Conservation (phyloP, 2,888 invertebrate genomes). For the Euzophera pinguis region DNA sequence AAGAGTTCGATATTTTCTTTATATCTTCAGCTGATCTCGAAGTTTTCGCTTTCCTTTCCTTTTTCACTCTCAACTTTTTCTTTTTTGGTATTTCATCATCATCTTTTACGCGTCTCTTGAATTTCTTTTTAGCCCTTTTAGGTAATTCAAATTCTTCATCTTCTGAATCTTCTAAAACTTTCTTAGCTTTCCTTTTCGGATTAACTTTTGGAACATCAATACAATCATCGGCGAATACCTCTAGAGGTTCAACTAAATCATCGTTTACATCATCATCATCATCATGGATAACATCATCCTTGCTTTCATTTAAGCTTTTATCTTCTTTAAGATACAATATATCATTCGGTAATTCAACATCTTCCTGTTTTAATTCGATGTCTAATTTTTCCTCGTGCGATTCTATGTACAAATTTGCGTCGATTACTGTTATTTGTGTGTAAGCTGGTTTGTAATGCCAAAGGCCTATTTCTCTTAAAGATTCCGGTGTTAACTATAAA, state of each 20-base stretch:
- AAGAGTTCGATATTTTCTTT: not conserved
- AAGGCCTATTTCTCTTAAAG: not conserved
- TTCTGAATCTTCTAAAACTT: not conserved
- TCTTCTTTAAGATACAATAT: conserved; percentile 3
- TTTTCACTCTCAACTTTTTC: not conserved
- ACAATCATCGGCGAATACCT: not conserved
- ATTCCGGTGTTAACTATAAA: not conserved
- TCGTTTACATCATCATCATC: not conserved
- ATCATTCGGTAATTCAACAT: not conserved
- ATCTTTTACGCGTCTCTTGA: not conserved
- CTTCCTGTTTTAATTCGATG: not conserved
- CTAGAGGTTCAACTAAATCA: not conserved
- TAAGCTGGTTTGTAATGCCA: not conserved
- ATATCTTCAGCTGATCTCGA: not conserved
- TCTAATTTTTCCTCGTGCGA: not conserved
- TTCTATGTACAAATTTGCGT: not conserved
- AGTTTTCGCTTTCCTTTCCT: not conserved
- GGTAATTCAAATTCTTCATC: not conserved
- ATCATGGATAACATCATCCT: not conserved
- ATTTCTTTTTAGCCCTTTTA: not conserved
- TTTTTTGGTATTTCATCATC: not conserved
- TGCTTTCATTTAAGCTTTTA: not conserved
- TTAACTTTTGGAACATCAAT: not conserved
- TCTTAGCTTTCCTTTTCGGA: not conserved
- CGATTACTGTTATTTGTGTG: not conserved